Base-by-base conservation (phyloP, 2,888 invertebrate species). In the Trypoxylon attenuatum region DNA sequence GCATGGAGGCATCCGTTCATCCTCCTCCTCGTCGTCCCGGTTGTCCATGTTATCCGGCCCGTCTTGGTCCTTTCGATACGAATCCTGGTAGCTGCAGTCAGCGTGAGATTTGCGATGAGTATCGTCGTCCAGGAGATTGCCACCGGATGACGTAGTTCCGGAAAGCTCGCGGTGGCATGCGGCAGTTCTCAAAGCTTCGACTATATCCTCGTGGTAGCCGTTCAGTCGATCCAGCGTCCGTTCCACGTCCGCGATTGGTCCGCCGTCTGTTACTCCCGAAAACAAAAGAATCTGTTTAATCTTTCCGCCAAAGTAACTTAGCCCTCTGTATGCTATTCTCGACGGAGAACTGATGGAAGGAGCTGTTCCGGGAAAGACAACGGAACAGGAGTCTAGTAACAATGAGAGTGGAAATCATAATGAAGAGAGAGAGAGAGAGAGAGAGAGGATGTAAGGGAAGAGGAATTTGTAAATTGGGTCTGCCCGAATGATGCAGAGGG, bases 181-280 rank as follows among this genome's bases (percentile, higher is more conserved):
- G 8, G 96, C 96, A 74, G 92, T 94, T 76, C 95, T 92, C 78
- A 97, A 88, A n/a, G 96, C 96, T 86, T 95, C 95, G 76, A 97
- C 90, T 79, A 97, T 94, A 84, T 96, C 95, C 83, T 96, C 96
- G 87, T 96, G 96, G 88, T 97, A 97, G 39, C 96, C 96, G 85
- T 96, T 96, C 41, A 96, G 90, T 64, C 94, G 94, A 89, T 94
- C 94, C n/a, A 96, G 90, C 47, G 94, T 96, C 78, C 95, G 91
- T 83, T 96, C 95, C 86, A 95, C 94, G 78, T 94, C 94, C 1
- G 93, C 92, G 65, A 93, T 92, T 15, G 92, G 89, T 0, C 90
- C 89, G 55, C 90, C 90, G 53, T 88, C 85, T 79, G 90, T 86
- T 47, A 64, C 69, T 73, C 43, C n/a, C 39, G 15, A 58, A 50